Base-by-base conservation (phyloP, 2,797 vertebrate species). In the Channallabes apus region DNA sequence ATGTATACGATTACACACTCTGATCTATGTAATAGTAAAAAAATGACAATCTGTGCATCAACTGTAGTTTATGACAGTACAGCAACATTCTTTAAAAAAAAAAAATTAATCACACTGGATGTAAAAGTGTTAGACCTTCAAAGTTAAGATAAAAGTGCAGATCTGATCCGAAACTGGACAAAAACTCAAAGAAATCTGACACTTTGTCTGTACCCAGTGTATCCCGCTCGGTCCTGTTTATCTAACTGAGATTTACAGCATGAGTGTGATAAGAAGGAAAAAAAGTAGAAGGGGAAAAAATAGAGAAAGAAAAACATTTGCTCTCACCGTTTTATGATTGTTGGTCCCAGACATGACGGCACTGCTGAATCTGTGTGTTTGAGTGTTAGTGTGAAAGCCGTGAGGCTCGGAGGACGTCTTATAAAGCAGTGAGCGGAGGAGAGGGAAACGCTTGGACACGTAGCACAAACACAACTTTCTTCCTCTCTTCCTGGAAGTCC, bases 381-480 rank as follows among this genome's bases (percentile, higher is more conserved):
- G n/a, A n/a, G 38, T 27, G 69, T 20, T 59, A 29, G 22, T 11
- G 8, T 75, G 46, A 32, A 18, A 15, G 15, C n/a, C 58, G 29
- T 6, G 29, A 2, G 51, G 56, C 3, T 41, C 8, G 29, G 72
- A 78, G 54, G 54, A 46, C 46, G 32, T 6, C 32, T 82, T 72
- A 77, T 54, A 64, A 22, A 68, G 27, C 41, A 17, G 18, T 0
- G 12, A 27, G 24, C 5, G 54, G 22, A 0, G 94, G 94, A 90
- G 96, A 95, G 0, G 83, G 96, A 1, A 93, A 92, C 1, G 92
- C 95, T 97, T 98, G 89, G 98, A 90, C 89, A 99, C 92, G 7
- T 97, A 90, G 93, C 94, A 94, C 90, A 82, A 46, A 46, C 20
- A 32, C 86, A 41, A 83, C 35, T 76, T 46, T 46, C 46, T 46